These are phyloP conservation scores for Nebria salina DNA, from an alignment of 2,888 invertebrate species.

Conservation along the genomic window DNA sequence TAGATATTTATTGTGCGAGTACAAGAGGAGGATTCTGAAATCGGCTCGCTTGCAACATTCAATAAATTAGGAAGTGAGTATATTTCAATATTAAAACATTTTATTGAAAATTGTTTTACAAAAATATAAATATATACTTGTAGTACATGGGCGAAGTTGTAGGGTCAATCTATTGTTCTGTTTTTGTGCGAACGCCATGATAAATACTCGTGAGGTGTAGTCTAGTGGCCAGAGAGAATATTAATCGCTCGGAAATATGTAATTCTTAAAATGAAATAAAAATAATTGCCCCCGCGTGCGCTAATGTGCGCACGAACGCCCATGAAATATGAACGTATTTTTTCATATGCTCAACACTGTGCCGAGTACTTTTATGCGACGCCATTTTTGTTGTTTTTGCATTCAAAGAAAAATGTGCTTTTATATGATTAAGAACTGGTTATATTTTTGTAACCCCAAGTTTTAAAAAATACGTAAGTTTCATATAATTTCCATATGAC, in stretches of 20 bases:
- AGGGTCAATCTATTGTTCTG: not conserved
- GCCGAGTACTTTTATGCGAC: not conserved
- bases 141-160: not conserved
- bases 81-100: too few relatives aligned
- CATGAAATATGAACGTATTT: conserved; percentile 33
- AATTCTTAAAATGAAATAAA: conserved; percentile 44
- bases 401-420: not conserved
- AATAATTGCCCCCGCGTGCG: conserved; percentile 24
- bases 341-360: conserved; percentile 14
- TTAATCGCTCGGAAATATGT: conserved; percentile 42
- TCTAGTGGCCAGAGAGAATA: conserved; percentile 17
- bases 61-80: too few relatives aligned
- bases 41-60: too few relatives aligned
- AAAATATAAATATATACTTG: too few relatives aligned
- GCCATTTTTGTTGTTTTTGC: not conserved
- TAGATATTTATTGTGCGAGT: too few relatives aligned
- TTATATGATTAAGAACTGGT: too few relatives aligned
- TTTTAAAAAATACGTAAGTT: too few relatives aligned
- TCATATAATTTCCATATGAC: too few relatives aligned
- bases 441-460: too few relatives aligned
- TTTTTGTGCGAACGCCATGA: not conserved
- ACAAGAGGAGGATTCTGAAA: too few relatives aligned
- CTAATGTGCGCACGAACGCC: conserved; percentile 27
- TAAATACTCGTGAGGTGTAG: not conserved
- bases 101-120: too few relatives aligned